phyloP scores from a whole-genome alignment of 1,140 invertebrate genomes.

The Drosophila carrolli region DNA sequence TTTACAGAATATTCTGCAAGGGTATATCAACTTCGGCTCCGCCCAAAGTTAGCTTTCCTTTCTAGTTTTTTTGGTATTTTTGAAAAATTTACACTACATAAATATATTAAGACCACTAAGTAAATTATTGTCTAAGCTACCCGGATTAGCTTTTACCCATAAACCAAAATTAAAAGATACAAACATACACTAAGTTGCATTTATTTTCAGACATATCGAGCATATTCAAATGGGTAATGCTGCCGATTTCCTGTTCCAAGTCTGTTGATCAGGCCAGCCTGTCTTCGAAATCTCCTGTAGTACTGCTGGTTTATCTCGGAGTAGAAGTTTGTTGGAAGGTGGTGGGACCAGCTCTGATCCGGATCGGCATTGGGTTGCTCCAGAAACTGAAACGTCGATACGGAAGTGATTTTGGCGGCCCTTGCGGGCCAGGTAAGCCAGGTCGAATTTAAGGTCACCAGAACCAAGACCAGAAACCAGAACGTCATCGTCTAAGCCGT shows the following conservation, averaged over 20 bases:
- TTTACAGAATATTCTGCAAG: no score
- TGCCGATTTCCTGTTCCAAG: neutral
- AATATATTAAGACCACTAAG: no score
- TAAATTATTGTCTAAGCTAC: no score
- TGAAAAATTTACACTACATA: slow-evolving; percentile 1
- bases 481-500: slow-evolving; percentile 32
- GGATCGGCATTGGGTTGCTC: slow-evolving; percentile 34
- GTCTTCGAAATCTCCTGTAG: slow-evolving; percentile 51
- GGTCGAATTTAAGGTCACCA: slow-evolving; percentile 44
- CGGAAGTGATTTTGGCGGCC: slow-evolving; percentile 23
- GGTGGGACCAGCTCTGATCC: slow-evolving; percentile 38
- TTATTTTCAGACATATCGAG: slow-evolving; percentile 44
- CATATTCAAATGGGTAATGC: slow-evolving; percentile 52
- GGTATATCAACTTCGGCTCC: no score
- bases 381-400: slow-evolving; percentile 47
- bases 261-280: neutral
- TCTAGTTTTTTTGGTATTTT: no score
- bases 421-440: neutral
- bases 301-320: slow-evolving; percentile 70
- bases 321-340: slow-evolving; percentile 61
- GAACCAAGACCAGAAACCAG: slow-evolving; percentile 27
- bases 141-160: no score
- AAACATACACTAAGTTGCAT: neutral
- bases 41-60: no score
- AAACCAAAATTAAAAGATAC: no score